Evolutionary conservation across 2,888 invertebrate species (phyloP).

Genomic region (Himalopsyche kuldschensis): DNA sequence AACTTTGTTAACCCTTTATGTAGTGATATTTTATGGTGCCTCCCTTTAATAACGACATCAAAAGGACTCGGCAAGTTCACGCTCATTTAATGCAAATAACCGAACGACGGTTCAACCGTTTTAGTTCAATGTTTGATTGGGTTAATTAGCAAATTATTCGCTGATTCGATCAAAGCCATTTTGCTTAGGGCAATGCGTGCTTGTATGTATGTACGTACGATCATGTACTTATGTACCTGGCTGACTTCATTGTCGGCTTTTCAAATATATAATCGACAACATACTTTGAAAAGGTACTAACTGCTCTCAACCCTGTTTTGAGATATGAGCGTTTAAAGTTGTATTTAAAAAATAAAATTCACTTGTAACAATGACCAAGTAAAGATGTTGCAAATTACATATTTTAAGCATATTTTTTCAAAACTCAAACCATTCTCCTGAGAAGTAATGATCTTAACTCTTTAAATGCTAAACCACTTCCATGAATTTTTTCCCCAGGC

Average conservation of each 20-base stretch:
- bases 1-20: not conserved
- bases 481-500: too few relatives aligned
- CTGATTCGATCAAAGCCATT: conserved; percentile 6
- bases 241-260: not conserved
- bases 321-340: too few relatives aligned
- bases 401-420: too few relatives aligned
- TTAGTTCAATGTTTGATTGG: conserved; percentile 7
- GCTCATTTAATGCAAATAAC: conserved; percentile 2
- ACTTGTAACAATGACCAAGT: too few relatives aligned
- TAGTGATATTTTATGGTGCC: not conserved
- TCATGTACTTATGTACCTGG: not conserved
- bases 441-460: too few relatives aligned
- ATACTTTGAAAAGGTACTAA: too few relatives aligned
- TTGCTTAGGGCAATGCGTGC: not conserved
- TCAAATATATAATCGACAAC: not conserved
- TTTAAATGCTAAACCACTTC: too few relatives aligned
- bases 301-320: too few relatives aligned
- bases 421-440: too few relatives aligned
- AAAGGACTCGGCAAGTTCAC: not conserved
- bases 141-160: conserved; percentile 10
- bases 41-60: not conserved
- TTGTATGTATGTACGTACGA: too few relatives aligned
- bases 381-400: too few relatives aligned
- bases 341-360: too few relatives aligned
- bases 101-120: not conserved